Evolutionary conservation across 2,113 vertebrate species (phyloP).

Genomic region (Dasyurus viverrinus): DNA sequence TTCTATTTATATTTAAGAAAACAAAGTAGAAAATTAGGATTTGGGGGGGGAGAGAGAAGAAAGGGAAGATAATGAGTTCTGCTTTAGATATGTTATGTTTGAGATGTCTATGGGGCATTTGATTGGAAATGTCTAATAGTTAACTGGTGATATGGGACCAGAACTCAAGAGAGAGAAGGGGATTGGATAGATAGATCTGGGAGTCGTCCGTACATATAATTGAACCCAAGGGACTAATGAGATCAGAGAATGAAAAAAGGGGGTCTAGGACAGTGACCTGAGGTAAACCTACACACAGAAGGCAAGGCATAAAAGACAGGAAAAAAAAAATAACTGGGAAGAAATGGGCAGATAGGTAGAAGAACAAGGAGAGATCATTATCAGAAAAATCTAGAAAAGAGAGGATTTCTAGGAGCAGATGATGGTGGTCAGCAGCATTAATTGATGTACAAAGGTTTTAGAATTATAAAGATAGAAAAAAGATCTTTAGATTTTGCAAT

Average conservation of each 20-base stretch:
- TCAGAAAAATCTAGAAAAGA: not conserved
- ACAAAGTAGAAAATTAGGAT: not conserved
- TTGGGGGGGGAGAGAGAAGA: not conserved
- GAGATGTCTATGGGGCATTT: not conserved
- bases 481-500: not conserved
- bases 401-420: not conserved
- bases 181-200: not conserved
- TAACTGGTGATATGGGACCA: not conserved
- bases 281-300: not conserved
- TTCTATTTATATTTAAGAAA: not conserved
- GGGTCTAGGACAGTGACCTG: not conserved
- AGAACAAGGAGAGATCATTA: not conserved
- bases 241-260: not conserved
- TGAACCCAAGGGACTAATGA: not conserved
- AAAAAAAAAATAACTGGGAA: not conserved
- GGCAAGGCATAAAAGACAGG: not conserved
- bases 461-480: not conserved
- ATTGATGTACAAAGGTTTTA: not conserved
- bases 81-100: not conserved
- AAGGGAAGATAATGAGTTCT: not conserved
- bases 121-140: not conserved
- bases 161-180: not conserved
- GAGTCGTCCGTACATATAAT: not conserved
- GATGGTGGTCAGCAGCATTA: not conserved
- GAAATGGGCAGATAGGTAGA: not conserved